Evolutionary conservation across 1,140 invertebrate species (phyloP).

Genomic region (Orius laevigatus): DNA sequence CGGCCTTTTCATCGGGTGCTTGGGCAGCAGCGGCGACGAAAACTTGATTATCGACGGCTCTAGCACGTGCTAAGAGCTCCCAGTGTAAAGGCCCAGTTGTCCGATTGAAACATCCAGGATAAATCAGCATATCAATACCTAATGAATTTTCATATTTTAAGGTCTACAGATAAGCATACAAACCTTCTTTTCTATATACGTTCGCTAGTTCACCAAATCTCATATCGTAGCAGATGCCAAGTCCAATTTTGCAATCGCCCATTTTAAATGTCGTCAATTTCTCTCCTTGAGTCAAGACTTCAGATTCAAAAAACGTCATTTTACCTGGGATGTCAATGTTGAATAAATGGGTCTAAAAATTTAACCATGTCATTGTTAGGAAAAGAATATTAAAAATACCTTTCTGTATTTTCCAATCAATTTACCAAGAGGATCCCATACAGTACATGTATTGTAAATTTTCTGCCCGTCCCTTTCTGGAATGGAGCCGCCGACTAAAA

Average conservation of each 20-base stretch:
- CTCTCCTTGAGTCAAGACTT: conserved; percentile 60
- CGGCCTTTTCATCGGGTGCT: conserved; percentile 49
- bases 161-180: too few species aligned
- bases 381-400: background rate
- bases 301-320: conserved; percentile 86
- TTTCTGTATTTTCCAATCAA: conserved; percentile 36
- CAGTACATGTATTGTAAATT: conserved; percentile 80
- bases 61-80: conserved; percentile 61
- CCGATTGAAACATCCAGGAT: conserved; percentile 92
- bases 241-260: conserved; percentile 59
- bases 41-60: conserved; percentile 79
- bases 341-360: conserved; percentile 71
- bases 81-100: conserved; percentile 87
- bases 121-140: conserved; percentile 73
- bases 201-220: conserved; percentile 79
- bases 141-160: too few species aligned
- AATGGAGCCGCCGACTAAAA: conserved; percentile 76
- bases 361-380: background rate
- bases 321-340: conserved; percentile 88
- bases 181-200: conserved; percentile 58
- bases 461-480: conserved; percentile 56
- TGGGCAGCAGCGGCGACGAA: conserved; percentile 59
- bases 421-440: conserved; percentile 66
- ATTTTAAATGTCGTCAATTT: conserved; percentile 57
- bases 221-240: conserved; percentile 91